Conservation (phyloP, 2,888 invertebrate genomes). For the Phengaris alcon region DNA sequence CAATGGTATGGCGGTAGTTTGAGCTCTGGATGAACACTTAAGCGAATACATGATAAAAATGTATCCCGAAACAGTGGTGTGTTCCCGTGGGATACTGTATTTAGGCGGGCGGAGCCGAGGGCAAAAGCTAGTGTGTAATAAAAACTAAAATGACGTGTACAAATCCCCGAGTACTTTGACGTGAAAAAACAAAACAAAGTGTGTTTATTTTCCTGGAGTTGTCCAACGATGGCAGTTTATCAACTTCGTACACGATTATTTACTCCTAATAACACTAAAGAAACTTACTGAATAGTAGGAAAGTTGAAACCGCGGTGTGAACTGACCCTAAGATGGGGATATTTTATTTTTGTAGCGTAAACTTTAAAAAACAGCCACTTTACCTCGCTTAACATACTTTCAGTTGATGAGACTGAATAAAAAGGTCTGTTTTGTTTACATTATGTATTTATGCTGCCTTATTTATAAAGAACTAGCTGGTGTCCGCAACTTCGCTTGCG, state of each 20-base stretch:
- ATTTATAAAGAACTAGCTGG: too few relatives aligned
- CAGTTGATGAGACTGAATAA: too few relatives aligned
- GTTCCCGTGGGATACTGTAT: too few relatives aligned
- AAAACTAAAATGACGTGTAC: neutral
- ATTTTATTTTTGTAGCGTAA: neutral
- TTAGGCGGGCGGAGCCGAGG: too few relatives aligned
- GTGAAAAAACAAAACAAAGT: neutral
- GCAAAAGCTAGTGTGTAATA: neutral
- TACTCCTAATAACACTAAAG: slow-evolving; percentile 27
- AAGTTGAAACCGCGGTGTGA: neutral
- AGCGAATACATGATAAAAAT: too few relatives aligned
- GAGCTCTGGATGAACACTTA: too few relatives aligned
- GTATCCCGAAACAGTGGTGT: too few relatives aligned
- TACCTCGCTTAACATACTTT: too few relatives aligned
- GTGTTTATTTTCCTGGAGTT: neutral
- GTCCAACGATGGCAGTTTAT: slow-evolving; percentile 7
- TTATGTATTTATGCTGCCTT: too few relatives aligned
- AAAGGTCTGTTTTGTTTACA: too few relatives aligned
- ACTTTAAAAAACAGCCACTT: neutral
- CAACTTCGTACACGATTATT: slow-evolving; percentile 24
- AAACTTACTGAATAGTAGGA: slow-evolving; percentile 25
- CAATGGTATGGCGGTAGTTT: too few relatives aligned
- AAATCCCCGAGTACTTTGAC: neutral
- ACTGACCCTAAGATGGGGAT: neutral
- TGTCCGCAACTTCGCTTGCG: too few relatives aligned